A percentile compares a stretch with the other conserved stretches of the same genome.
These are phyloP conservation scores for Athene cunicularia DNA, from an alignment of 2,113 vertebrate genomes.

Conservation along the genomic window DNA sequence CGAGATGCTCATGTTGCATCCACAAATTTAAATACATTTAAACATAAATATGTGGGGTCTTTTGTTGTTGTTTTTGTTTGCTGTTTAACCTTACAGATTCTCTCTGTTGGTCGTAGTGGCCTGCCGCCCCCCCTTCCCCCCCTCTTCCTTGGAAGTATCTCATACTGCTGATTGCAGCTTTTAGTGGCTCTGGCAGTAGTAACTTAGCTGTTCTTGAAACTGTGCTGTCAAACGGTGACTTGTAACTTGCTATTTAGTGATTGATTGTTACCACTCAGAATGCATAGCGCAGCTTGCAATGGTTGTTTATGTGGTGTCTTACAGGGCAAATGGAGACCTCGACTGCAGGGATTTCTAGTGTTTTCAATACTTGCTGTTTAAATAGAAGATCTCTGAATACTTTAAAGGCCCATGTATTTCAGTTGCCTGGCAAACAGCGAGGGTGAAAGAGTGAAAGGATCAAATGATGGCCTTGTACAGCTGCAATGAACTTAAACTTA, in stretches of 20 bases:
- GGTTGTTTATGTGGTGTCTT: background rate
- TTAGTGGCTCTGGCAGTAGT: background rate
- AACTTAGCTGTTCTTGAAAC: background rate
- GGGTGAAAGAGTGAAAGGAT: background rate
- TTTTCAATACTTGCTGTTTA: background rate
- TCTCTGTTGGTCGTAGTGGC: too few relatives aligned
- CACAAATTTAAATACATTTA: background rate
- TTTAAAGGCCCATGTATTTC: background rate
- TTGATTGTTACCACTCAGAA: background rate
- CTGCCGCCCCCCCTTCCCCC: too few relatives aligned
- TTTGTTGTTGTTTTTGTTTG: background rate
- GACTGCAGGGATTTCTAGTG: background rate
- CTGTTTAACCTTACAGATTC: background rate
- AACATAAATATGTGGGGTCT: fast-evolving
- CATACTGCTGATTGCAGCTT: background rate
- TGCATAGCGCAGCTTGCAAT: background rate
- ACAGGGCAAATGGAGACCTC: background rate
- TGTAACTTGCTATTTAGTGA: background rate
- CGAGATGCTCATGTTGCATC: background rate
- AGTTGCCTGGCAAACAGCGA: slow-evolving; percentile 27
- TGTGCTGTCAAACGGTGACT: background rate
- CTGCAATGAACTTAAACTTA: background rate
- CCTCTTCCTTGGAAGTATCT: background rate
- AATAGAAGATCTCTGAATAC: background rate
- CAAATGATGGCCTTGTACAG: background rate